These are phyloP conservation scores for Penaeus indicus DNA, from an alignment of 1,140 invertebrate species.

Conservation along the genomic window DNA sequence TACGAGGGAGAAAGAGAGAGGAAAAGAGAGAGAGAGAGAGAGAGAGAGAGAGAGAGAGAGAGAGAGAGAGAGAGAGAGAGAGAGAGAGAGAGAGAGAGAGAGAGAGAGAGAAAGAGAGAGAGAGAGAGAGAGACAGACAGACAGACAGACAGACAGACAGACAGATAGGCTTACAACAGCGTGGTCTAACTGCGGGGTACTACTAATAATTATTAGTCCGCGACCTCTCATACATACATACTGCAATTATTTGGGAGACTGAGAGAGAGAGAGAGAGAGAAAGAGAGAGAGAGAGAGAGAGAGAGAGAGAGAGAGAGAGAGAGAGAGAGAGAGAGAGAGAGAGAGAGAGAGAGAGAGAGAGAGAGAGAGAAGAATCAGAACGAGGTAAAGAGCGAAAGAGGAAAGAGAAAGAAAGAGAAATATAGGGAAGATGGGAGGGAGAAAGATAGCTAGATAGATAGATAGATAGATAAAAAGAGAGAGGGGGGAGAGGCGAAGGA, in stretches of 20 bases:
- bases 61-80: background rate
- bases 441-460: background rate
- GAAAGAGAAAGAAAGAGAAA: background rate
- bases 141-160: background rate
- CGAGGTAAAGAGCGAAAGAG: background rate
- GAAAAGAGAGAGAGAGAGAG: conserved; percentile 23
- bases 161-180: too few relatives aligned
- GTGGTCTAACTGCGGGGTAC: background rate
- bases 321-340: background rate
- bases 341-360: conserved; percentile 1
- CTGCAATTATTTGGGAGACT: conserved; percentile 14
- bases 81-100: conserved; percentile 6
- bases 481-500: background rate
- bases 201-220: background rate
- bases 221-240: background rate
- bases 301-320: background rate
- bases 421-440: background rate
- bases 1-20: too few relatives aligned
- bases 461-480: background rate
- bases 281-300: conserved; percentile 23
- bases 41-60: background rate
- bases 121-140: background rate
- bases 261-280: conserved; percentile 27
- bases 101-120: background rate
- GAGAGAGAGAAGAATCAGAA: background rate